Evolutionary conservation across 2,888 invertebrate genomes (phyloP), one percentile per base, ranked within the genome.

Genomic region (Pandemis heparana): DNA sequence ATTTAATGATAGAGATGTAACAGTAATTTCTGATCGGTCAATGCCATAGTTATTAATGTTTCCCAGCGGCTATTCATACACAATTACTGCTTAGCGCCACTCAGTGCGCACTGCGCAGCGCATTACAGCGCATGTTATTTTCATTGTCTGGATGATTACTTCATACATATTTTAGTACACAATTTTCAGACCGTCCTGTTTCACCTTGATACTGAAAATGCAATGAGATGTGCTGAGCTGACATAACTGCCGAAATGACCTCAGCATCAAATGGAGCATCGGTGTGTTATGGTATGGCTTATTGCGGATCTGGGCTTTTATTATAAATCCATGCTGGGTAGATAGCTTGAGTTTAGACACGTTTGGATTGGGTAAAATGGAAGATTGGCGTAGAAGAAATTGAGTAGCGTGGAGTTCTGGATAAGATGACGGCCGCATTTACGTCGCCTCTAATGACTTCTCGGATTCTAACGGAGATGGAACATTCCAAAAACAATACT

Each of bases 21-120:
- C 53, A 59, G 64, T 59, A 65, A 71, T 64, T 65, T 71, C 39
- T 46, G 48, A 46, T 18, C 64, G 70, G 64, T 56, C 70, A 71
- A 56, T 71, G 70, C 59, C 70, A 59, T 56, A 61, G 65, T 65
- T 65, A 71, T 71, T 71, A 65, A 71, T 66, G 66, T 66, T 66
- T 41, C 39, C 65, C 10, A 48, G 51, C 51, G 65, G 65, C 71
- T 66, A 71, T 71, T 71, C 71, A 60, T 71, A 71, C 48, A 23
- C 60, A 14, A 66, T 66, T 66, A 48, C 59, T 66, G 18, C 16
- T 65, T 41, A 51, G 53, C 48, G 60, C 60, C 32, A 39, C 51
- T 61, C 60, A 60, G 48, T 61, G 8, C 60, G 38, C 60, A 60
- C 39, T 61, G 8, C 60, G 38, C 32, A 38, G 60, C n/a, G 8